Evolutionary conservation across 30 jellyfish, hydroid and myxozoan species (phyloP).

Genomic region (Clytia hemisphaerica): DNA sequence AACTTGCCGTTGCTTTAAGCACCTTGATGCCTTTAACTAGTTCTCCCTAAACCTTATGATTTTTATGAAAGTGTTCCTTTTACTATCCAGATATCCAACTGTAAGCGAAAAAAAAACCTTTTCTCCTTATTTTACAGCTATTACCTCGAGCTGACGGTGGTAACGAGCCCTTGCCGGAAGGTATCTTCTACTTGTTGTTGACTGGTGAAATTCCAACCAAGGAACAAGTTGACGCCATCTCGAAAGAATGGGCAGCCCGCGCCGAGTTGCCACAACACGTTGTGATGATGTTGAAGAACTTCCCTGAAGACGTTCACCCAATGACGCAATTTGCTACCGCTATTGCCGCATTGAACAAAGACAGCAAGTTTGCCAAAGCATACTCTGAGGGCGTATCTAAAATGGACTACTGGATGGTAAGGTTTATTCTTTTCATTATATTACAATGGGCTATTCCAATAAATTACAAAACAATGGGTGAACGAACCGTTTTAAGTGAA

Average conservation of each 20-base stretch:
- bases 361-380: conserved; percentile 95
- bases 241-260: conserved; percentile 96
- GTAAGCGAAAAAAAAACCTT: not conserved
- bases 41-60: no score
- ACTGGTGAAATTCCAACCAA: conserved; percentile 98
- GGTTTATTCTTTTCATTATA: not conserved
- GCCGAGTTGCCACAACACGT: conserved; percentile 97
- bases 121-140: conserved; percentile 28
- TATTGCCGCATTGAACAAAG: conserved; percentile 84
- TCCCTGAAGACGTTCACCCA: conserved; percentile 97
- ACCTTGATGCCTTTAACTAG: no score
- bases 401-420: conserved; percentile 92
- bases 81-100: not conserved
- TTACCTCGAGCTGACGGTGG: conserved; percentile 91
- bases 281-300: conserved; percentile 80
- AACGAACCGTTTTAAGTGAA: no score
- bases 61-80: not conserved
- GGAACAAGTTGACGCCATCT: conserved; percentile 80
- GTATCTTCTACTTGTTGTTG: conserved; percentile 85
- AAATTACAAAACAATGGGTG: no score
- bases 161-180: conserved; percentile 93
- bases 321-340: conserved; percentile 98
- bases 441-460: no score
- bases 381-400: conserved; percentile 77
- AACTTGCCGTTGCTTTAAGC: no score